Evolutionary conservation across 2,113 vertebrate genomes (phyloP).

Genomic region (Clarias magur): DNA sequence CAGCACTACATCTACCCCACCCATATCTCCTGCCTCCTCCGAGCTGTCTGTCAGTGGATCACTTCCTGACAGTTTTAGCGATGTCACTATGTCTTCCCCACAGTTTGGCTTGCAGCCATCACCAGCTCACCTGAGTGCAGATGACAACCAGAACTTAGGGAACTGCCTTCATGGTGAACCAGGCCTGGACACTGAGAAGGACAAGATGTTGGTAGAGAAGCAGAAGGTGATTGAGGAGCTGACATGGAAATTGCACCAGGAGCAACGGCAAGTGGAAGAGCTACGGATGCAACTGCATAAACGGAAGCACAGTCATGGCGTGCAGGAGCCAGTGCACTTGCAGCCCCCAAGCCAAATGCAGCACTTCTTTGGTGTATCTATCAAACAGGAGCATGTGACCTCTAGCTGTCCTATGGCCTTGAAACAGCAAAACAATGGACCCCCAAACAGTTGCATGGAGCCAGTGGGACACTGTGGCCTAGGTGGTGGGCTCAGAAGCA

Average conservation of each 20-base stretch:
- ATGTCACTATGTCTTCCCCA: conserved; percentile 86
- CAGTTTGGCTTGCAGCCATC: conserved; percentile 83
- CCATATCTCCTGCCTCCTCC: conserved; percentile 92
- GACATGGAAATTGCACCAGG: conserved; percentile 94
- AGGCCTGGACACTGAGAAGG: conserved; percentile 89
- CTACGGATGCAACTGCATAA: conserved; percentile 92
- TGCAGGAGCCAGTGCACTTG: conserved; percentile 70
- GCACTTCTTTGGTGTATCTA: conserved; percentile 80
- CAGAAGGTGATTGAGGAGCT: conserved; percentile 98
- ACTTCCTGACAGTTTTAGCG: conserved; percentile 90
- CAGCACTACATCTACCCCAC: conserved; percentile 91
- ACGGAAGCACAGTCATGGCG: conserved; percentile 77
- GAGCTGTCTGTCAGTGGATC: conserved; percentile 90
- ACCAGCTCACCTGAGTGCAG: conserved; percentile 73
- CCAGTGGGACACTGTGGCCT: conserved; percentile 72
- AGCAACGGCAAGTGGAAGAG: conserved; percentile 94
- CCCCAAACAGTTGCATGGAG: conserved; percentile 69
- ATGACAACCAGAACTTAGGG: conserved; percentile 75
- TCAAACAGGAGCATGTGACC: conserved; percentile 86
- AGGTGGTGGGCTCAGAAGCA: conserved; percentile 68
- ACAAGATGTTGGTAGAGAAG: conserved; percentile 99
- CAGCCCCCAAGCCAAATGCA: conserved; percentile 67
- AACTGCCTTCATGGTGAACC: conserved; percentile 70
- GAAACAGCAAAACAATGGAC: conserved; percentile 73
- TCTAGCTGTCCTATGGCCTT: conserved; percentile 88